A percentile compares a stretch with the other conserved stretches of the same genome.
Evolutionary conservation across 2,888 invertebrate species (phyloP).

Genomic region (Lasioglossum vierecki): DNA sequence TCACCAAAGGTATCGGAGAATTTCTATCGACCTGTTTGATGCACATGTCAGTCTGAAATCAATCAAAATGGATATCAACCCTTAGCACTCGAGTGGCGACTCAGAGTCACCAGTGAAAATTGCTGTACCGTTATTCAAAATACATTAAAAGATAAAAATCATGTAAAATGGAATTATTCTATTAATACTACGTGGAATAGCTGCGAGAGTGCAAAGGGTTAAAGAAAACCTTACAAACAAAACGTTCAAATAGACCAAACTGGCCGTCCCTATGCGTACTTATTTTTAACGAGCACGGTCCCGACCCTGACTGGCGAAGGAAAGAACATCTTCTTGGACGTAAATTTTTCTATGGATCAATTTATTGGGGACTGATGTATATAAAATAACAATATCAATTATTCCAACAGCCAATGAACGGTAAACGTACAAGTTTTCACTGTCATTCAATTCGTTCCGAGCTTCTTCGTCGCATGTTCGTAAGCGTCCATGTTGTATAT

Average conservation of each 20-base stretch:
- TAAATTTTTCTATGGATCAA: constrained; percentile 6
- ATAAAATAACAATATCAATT: not conserved
- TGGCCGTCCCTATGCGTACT: not conserved
- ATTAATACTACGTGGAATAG: too few relatives aligned
- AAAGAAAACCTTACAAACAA: not conserved
- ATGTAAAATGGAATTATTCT: too few relatives aligned
- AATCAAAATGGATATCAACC: not conserved
- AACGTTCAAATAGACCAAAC: not conserved
- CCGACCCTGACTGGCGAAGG: not conserved
- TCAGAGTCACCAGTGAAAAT: too few relatives aligned
- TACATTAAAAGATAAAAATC: too few relatives aligned
- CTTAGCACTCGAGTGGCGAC: too few relatives aligned
- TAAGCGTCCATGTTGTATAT: not conserved
- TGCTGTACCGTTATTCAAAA: too few relatives aligned
- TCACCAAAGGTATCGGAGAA: not conserved
- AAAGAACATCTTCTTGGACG: not conserved
- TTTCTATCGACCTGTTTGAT: constrained; percentile 16
- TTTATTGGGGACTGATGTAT: not conserved
- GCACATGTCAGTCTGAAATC: constrained; percentile 7
- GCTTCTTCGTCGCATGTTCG: not conserved
- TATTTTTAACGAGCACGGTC: not conserved
- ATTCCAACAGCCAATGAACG: not conserved
- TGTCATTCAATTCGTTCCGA: not conserved
- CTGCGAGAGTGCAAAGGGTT: too few relatives aligned
- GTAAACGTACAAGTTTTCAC: not conserved